Conservation (phyloP, 2,888 invertebrate genomes). For the Ctenicera cuprea region DNA sequence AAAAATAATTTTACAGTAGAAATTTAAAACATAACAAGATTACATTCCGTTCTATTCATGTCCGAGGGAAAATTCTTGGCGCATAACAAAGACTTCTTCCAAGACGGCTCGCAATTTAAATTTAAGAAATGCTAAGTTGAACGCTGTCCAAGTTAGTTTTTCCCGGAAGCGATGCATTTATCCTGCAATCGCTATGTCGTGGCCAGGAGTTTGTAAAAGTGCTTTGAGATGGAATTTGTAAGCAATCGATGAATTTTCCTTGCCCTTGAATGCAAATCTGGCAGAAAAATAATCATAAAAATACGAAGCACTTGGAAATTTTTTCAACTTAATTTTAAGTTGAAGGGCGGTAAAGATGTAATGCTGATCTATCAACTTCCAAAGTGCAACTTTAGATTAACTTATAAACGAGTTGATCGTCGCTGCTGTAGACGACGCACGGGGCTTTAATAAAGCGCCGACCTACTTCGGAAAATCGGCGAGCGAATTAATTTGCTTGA, state of each 20-base stretch:
- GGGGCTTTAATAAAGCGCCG: conserved; percentile 8
- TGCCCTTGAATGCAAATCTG: not conserved
- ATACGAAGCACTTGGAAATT: too few relatives aligned
- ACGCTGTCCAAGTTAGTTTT: conserved; percentile 27
- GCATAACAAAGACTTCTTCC: not conserved
- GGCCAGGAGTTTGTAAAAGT: not conserved
- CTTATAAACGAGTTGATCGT: conserved; percentile 25
- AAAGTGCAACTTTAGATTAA: conserved; percentile 4
- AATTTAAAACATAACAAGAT: not conserved
- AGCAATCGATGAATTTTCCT: not conserved
- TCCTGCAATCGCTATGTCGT: conserved; percentile 1
- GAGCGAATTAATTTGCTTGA: conserved; percentile 21
- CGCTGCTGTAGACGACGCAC: conserved; percentile 5
- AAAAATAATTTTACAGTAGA: not conserved
- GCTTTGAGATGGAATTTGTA: not conserved
- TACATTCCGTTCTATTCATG: not conserved
- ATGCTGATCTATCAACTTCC: not conserved
- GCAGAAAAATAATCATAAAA: not conserved
- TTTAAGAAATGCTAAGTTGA: conserved; percentile 18
- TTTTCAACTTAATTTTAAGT: not conserved
- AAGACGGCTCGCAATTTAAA: conserved; percentile 13
- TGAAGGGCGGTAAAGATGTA: not conserved
- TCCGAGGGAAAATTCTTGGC: not conserved
- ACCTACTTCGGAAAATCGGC: conserved; percentile 17
- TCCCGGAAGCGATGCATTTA: conserved; percentile 17